Base-by-base conservation (phyloP, 2,113 vertebrate species). In the Zootoca vivipara region DNA sequence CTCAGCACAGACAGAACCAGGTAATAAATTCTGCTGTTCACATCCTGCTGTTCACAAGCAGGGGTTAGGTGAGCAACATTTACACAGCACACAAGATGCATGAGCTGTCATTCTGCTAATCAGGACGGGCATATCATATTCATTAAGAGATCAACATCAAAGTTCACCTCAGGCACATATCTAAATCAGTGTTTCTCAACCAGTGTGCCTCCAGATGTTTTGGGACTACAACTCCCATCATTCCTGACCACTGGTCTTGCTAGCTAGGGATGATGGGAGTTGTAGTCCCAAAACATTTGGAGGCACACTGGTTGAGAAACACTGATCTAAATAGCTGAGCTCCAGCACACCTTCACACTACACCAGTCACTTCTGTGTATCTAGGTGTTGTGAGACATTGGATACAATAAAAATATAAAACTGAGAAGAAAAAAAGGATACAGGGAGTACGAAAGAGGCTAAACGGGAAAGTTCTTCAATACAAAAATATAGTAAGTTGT, bases 41-140 rank as follows among this genome's bases (percentile, higher is more conserved):
- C 69, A 87, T 86, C 90, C 87, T 70, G 20, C 87, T 7, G 33
- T 52, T 92, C 86, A 22, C 87, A 83, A 82, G 82, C 40, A 90
- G 93, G 81, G 78, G 58, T 15, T 28, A 38, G 26, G n/a, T 79
- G 52, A 93, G 87, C 80, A 92, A 89, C 87, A 87, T 86, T 84
- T 90, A 89, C 85, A 89, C 12, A 72, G 81, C 89, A 85, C 52
- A 92, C 24, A 83, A 95, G 89, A 95, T 89, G 28, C 89, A 94
- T 38, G 87, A 92, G 94, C 92, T 96, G 93, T 91, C 38, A 1
- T 80, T 85, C 83, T 74, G 33, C 80, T 89, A 69, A 92, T 91
- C 85, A 90, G 82, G 38, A 38, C 78, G 38, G 88, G 88, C 92
- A 85, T 85, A 85, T 83, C 75, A 9, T 79, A 93, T 87, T 89